These are phyloP conservation scores for Penelope pileata DNA, from an alignment of 2,113 vertebrate species.

Conservation along the genomic window DNA sequence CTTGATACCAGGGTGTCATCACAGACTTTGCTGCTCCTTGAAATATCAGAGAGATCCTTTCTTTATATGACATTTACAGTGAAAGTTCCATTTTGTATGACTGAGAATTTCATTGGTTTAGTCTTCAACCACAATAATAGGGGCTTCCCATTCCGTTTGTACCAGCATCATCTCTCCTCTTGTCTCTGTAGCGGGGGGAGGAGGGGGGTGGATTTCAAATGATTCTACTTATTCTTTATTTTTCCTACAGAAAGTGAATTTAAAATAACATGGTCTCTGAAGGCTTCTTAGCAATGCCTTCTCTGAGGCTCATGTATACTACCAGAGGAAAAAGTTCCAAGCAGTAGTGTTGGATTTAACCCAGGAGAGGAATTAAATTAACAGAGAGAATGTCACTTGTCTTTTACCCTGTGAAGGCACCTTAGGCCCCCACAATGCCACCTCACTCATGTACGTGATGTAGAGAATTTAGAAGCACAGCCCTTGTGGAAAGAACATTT, in stretches of 20 bases:
- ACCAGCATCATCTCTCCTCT: slow-evolving; percentile 15
- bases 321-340: neutral
- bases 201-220: neutral
- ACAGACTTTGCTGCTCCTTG: slow-evolving; percentile 72
- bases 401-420: neutral
- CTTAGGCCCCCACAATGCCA: neutral
- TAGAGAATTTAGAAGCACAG: neutral
- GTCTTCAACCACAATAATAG: slow-evolving; percentile 45
- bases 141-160: slow-evolving; percentile 2
- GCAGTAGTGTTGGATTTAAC: neutral
- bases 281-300: neutral
- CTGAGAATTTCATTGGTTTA: slow-evolving; percentile 51
- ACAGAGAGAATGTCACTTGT: neutral
- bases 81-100: slow-evolving; percentile 69
- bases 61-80: slow-evolving; percentile 76
- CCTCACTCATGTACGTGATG: rapidly evolving
- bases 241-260: neutral
- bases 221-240: neutral
- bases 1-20: slow-evolving; percentile 78
- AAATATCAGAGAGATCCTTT: slow-evolving; percentile 77
- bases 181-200: no score
- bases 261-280: neutral
- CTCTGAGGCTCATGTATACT: neutral
- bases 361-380: neutral
- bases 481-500: neutral